Conservation (phyloP, 1,140 invertebrate genomes). For the Lanistes nyassanus region DNA sequence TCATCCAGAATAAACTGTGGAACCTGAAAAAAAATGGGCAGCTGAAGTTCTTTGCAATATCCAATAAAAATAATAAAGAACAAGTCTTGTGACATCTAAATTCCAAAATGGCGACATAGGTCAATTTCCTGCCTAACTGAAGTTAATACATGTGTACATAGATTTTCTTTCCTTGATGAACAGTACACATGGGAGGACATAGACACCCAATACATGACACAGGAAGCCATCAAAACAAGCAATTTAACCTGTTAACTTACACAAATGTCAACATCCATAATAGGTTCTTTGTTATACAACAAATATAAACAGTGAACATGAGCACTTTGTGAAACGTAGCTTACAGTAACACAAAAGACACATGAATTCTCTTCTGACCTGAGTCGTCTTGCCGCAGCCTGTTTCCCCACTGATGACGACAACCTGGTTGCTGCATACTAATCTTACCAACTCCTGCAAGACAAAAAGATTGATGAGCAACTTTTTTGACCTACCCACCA, state of each 20-base stretch:
- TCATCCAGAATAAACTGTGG: constrained; percentile 92
- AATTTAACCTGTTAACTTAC: not conserved
- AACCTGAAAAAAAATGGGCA: constrained; percentile 63
- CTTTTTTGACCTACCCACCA: not conserved
- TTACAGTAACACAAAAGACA: constrained; percentile 70
- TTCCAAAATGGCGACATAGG: too few relatives aligned
- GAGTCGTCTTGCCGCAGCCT: constrained; percentile 67
- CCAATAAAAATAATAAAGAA: constrained; percentile 12
- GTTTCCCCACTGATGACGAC: constrained; percentile 66
- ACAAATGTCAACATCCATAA: not conserved
- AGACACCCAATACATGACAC: too few relatives aligned
- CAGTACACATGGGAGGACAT: too few relatives aligned
- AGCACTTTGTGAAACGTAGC: not conserved
- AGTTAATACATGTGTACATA: too few relatives aligned
- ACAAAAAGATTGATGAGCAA: constrained; percentile 18
- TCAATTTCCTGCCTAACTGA: too few relatives aligned
- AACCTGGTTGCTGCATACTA: constrained; percentile 55
- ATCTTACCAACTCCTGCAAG: constrained; percentile 56
- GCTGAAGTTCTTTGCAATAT: not conserved
- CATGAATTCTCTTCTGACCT: constrained; percentile 70
- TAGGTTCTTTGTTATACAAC: not conserved
- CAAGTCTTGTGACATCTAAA: not conserved
- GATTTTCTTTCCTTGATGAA: too few relatives aligned
- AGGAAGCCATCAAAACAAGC: too few relatives aligned
- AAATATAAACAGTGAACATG: not conserved